These are phyloP conservation scores for Neoniphon sammara DNA, from an alignment of 2,797 vertebrate genomes.

Conservation along the genomic window DNA sequence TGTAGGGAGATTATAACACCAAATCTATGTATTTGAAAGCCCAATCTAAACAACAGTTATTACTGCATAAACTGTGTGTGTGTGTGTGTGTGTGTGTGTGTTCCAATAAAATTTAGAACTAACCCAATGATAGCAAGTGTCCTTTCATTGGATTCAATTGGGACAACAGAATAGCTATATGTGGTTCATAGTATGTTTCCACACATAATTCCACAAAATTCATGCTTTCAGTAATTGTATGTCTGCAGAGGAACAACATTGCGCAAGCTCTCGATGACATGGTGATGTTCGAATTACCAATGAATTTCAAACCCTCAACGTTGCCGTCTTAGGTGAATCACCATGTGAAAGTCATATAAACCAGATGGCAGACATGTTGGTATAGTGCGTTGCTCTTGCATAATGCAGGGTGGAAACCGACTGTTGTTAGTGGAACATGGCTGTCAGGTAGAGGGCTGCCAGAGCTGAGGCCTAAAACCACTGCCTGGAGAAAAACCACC, in stretches of 20 bases:
- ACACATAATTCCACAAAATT: background rate
- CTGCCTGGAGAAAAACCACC: slow-evolving; percentile 13
- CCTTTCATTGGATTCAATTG: background rate
- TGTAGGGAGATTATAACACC: no score
- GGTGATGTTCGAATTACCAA: background rate
- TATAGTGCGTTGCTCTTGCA: slow-evolving; percentile 34
- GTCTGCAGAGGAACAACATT: slow-evolving; percentile 13
- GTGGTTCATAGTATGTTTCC: background rate
- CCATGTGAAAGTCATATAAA: slow-evolving; percentile 24
- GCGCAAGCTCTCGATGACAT: background rate
- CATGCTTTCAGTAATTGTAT: background rate
- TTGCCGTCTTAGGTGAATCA: slow-evolving; percentile 19
- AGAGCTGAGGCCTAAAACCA: slow-evolving; percentile 1
- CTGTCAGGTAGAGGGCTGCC: slow-evolving; percentile 33
- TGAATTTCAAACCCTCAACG: background rate
- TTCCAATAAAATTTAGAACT: background rate
- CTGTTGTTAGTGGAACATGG: slow-evolving; percentile 42
- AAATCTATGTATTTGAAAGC: background rate
- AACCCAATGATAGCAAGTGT: background rate
- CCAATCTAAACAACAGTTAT: background rate
- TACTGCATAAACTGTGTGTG: background rate
- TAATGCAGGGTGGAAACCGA: slow-evolving; percentile 41
- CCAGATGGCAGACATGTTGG: slow-evolving; percentile 45
- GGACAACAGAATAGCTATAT: background rate
- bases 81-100: slow-evolving; percentile 6